A percentile compares a stretch with the other conserved stretches of the same genome.
These are phyloP conservation scores for Cydia amplana DNA, from an alignment of 1,140 invertebrate genomes.

Conservation along the genomic window DNA sequence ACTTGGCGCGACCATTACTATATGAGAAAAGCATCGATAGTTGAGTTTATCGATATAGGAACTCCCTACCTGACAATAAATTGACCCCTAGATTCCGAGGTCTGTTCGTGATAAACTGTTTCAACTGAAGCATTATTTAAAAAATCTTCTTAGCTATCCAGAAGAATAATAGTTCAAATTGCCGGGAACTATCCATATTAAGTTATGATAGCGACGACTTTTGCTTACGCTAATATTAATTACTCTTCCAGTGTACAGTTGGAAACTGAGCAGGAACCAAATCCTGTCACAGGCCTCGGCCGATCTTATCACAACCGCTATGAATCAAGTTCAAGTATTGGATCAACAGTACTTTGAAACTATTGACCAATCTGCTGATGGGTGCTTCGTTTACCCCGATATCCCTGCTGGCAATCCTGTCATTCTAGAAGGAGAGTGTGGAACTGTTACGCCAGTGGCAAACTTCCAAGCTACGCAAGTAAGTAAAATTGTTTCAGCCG, in stretches of 20 bases:
- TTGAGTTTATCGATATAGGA: too few species aligned
- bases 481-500: not conserved
- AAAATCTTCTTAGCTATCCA: too few species aligned
- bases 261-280: constrained; percentile 11
- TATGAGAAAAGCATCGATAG: too few species aligned
- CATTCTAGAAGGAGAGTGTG: not conserved
- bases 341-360: constrained; percentile 14
- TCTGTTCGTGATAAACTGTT: too few species aligned
- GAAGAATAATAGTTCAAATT: not conserved
- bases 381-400: constrained; percentile 34
- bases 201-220: too few species aligned
- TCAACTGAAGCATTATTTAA: too few species aligned
- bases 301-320: not conserved
- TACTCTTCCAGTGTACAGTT: constrained; percentile 20
- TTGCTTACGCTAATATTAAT: not conserved
- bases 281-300: not conserved
- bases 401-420: not conserved
- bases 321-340: not conserved
- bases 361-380: constrained; percentile 12
- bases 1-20: too few species aligned
- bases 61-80: too few species aligned
- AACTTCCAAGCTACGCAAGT: not conserved
- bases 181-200: too few species aligned
- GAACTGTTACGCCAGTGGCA: constrained; percentile 8
- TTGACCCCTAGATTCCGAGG: too few species aligned